A percentile compares a stretch with the other conserved stretches of the same genome.
These are phyloP conservation scores for Rhagonycha fulva DNA, from an alignment of 2,888 invertebrate genomes.

Conservation along the genomic window DNA sequence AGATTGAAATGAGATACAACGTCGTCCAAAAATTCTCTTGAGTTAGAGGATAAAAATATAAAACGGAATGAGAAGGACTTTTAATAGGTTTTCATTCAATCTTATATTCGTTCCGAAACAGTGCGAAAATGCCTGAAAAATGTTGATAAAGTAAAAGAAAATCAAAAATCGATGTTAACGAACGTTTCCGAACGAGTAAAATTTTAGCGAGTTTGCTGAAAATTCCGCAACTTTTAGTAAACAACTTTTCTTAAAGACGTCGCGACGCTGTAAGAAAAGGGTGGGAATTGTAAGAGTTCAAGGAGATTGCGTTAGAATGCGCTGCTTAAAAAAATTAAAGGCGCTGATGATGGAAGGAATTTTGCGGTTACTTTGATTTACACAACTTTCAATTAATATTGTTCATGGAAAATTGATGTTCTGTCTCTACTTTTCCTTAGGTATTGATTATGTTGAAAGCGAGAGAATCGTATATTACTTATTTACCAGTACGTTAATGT, in stretches of 20 bases:
- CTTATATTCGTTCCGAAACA: background rate
- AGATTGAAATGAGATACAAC: constrained; percentile 6
- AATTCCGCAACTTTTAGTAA: constrained; percentile 42
- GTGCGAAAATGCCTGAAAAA: background rate
- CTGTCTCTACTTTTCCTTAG: constrained; percentile 11
- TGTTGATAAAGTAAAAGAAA: background rate
- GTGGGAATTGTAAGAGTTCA: constrained; percentile 42
- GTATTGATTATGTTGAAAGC: background rate
- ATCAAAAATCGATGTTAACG: constrained; percentile 27
- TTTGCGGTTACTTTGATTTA: constrained; percentile 55
- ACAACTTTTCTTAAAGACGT: constrained; percentile 43
- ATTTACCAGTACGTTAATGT: background rate
- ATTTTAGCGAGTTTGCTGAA: constrained; percentile 34
- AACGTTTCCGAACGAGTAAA: constrained; percentile 37
- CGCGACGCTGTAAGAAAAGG: constrained; percentile 36
- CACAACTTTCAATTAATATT: constrained; percentile 33
- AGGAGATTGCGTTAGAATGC: constrained; percentile 45
- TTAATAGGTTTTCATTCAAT: background rate
- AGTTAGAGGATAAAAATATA: background rate
- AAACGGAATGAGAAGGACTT: background rate
- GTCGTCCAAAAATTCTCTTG: background rate
- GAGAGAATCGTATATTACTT: constrained; percentile 11
- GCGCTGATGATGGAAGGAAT: constrained; percentile 37
- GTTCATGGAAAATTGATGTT: constrained; percentile 18
- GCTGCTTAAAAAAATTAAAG: constrained; percentile 37